Evolutionary conservation across 2,888 invertebrate genomes (phyloP).

Genomic region (Colostygia pectinataria): DNA sequence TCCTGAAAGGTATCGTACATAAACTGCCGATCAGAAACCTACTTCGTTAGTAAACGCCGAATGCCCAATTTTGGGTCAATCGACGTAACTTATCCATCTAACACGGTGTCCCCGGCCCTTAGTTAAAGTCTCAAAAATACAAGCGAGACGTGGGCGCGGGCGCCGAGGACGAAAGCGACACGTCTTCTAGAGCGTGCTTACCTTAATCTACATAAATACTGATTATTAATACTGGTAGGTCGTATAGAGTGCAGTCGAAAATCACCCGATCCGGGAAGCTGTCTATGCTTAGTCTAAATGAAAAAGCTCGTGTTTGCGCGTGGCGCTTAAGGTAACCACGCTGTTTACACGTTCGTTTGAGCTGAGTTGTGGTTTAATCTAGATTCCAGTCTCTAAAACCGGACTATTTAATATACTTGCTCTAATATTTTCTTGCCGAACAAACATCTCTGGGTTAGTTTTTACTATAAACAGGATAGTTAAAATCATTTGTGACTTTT

Average conservation of each 20-base stretch:
- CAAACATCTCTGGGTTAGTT: too few species aligned
- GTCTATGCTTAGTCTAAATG: conserved; percentile 27
- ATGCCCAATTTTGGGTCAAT: conserved; percentile 13
- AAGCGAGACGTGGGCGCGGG: conserved; percentile 23
- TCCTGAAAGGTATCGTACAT: conserved; percentile 45
- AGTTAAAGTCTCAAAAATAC: conserved; percentile 51
- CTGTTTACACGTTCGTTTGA: too few species aligned
- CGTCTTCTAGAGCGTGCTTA: conserved; percentile 47
- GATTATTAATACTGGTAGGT: conserved; percentile 49
- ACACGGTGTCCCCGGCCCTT: conserved; percentile 23
- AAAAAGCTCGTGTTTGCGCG: conserved; percentile 36
- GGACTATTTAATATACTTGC: too few species aligned
- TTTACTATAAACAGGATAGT: too few species aligned
- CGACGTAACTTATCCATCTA: conserved; percentile 23
- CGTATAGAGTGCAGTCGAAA: conserved; percentile 43
- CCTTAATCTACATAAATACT: conserved; percentile 42
- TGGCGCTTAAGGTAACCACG: background rate
- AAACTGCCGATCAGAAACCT: conserved; percentile 47
- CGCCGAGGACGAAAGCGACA: conserved; percentile 44
- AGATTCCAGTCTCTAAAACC: too few species aligned
- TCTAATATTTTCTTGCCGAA: too few species aligned
- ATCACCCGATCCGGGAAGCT: conserved; percentile 23
- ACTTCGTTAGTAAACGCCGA: conserved; percentile 38
- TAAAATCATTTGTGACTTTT: too few species aligned
- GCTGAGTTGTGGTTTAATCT: too few species aligned